Percentiles rank a stretch among this genome's conserved stretches.
Conservation (phyloP, 1,140 invertebrate species). For the Achroia grisella region DNA sequence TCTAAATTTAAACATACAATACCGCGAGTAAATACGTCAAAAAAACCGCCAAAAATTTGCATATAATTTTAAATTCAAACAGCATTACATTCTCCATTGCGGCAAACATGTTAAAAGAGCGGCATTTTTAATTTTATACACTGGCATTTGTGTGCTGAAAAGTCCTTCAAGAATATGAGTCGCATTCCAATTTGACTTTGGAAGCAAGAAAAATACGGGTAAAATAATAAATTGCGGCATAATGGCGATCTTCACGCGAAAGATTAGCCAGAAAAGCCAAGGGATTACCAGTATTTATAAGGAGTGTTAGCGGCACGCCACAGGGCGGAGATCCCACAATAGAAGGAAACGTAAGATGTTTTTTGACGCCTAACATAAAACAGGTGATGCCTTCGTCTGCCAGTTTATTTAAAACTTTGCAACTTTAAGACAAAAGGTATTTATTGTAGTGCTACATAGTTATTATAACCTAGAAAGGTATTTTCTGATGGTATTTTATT, state of each 20-base stretch:
- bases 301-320: conserved; percentile 59
- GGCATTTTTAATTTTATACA: conserved; percentile 50
- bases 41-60: conserved; percentile 28
- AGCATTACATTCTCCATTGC: conserved; percentile 45
- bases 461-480: no score
- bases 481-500: no score
- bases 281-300: conserved; percentile 71
- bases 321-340: conserved; percentile 28
- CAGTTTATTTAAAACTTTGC: no score
- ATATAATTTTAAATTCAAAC: conserved; percentile 52
- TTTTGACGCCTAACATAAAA: conserved; percentile 20
- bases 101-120: conserved; percentile 37
- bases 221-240: conserved; percentile 70
- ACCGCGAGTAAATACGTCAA: conserved; percentile 2
- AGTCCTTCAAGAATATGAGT: conserved; percentile 41
- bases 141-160: conserved; percentile 32
- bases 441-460: no score
- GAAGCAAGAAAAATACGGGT: conserved; percentile 53
- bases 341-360: conserved; percentile 27
- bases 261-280: conserved; percentile 69
- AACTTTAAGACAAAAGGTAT: no score
- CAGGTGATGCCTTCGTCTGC: no score
- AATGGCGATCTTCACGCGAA: conserved; percentile 69
- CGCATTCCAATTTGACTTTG: conserved; percentile 57
- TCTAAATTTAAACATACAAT: no score